Percentiles rank a stretch among this genome's conserved stretches.
phyloP scores from a whole-genome alignment of 1,140 invertebrate species.

The Saccostrea echinata region DNA sequence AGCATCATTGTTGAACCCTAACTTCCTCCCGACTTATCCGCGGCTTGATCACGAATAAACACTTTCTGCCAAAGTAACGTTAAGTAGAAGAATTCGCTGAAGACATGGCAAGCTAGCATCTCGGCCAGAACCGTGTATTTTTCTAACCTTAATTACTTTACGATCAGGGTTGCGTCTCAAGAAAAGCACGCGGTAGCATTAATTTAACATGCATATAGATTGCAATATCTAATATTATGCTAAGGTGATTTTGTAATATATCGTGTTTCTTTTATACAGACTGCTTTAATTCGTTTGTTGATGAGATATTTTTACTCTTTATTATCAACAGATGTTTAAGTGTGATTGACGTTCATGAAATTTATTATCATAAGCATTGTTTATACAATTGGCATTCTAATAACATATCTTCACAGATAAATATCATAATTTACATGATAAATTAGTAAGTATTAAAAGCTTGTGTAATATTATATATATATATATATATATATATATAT shows the following conservation, averaged over 20 bases:
- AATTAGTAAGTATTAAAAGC: too few species aligned
- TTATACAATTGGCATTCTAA: too few species aligned
- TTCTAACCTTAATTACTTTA: slow-evolving; percentile 33
- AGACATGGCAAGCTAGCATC: slow-evolving; percentile 7
- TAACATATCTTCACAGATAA: too few species aligned
- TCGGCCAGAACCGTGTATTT: slow-evolving; percentile 17
- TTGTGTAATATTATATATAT: too few species aligned
- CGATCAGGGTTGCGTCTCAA: not conserved
- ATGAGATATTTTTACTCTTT: not conserved
- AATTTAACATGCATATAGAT: not conserved
- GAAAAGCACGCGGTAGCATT: not conserved
- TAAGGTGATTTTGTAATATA: slow-evolving; percentile 17
- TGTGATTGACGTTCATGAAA: not conserved
- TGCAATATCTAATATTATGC: not conserved
- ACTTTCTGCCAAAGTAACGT: slow-evolving; percentile 28
- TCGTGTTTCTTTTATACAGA: not conserved
- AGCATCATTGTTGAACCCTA: not conserved
- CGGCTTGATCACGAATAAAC: slow-evolving; percentile 25
- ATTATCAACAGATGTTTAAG: not conserved
- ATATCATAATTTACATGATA: too few species aligned
- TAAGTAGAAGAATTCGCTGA: slow-evolving; percentile 19
- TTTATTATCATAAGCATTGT: not conserved
- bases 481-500: too few species aligned
- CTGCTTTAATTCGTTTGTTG: not conserved
- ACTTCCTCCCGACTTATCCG: slow-evolving; percentile 9